Conservation (phyloP, 2,797 vertebrate genomes). For the Okamejei kenojei region DNA sequence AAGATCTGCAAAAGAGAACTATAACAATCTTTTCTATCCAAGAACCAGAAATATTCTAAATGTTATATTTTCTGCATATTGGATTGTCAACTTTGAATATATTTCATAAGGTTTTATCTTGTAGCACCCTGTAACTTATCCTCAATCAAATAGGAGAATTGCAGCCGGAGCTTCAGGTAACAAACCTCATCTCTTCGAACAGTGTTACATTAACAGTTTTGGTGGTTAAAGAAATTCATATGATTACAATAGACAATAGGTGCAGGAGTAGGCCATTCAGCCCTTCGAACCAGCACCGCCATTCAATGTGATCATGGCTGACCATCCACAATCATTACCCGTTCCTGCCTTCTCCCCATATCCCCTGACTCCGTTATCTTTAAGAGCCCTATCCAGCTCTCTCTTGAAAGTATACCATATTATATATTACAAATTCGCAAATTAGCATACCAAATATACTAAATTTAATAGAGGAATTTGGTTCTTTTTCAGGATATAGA, state of each 20-base stretch:
- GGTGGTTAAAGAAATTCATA: slow-evolving; percentile 45
- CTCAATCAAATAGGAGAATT: slow-evolving; percentile 41
- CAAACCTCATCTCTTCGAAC: slow-evolving; percentile 47
- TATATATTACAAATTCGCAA: too few relatives aligned
- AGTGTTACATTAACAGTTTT: slow-evolving; percentile 41
- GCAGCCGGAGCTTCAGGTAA: slow-evolving; percentile 44
- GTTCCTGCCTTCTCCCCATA: too few relatives aligned
- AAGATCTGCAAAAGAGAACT: neutral
- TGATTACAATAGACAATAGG: slow-evolving; percentile 37
- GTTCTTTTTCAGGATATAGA: too few relatives aligned
- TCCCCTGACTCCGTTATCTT: too few relatives aligned
- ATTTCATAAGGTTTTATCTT: neutral
- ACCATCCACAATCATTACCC: too few relatives aligned
- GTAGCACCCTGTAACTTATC: slow-evolving; percentile 40
- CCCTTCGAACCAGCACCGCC: too few relatives aligned
- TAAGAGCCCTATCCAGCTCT: too few relatives aligned
- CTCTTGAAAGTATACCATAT: too few relatives aligned
- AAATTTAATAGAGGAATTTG: too few relatives aligned
- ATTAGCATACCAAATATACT: too few relatives aligned
- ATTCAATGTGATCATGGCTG: too few relatives aligned
- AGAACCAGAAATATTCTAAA: neutral
- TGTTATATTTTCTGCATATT: neutral
- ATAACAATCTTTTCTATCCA: neutral
- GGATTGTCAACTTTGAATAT: neutral
- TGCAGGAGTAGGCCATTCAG: too few relatives aligned